Percentiles rank a stretch among this genome's conserved stretches.
Conservation (phyloP, 2,888 invertebrate genomes). For the Azorinus chamasolen region DNA sequence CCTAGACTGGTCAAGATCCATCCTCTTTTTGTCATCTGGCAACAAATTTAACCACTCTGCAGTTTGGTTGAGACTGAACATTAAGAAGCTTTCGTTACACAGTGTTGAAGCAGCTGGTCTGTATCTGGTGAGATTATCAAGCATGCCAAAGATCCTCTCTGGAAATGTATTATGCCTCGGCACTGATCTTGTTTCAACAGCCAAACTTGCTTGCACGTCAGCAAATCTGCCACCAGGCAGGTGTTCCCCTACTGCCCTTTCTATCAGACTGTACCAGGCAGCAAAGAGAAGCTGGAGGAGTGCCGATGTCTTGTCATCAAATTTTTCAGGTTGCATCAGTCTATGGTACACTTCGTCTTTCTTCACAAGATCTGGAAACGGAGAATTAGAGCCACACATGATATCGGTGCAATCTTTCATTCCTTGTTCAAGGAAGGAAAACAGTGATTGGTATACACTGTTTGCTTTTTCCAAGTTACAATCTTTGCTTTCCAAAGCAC, state of each 20-base stretch:
- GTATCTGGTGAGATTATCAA: conserved; percentile 38
- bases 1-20: conserved; percentile 18
- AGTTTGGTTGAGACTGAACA: conserved; percentile 35
- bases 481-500: conserved; percentile 37
- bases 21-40: background rate
- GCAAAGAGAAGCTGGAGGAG: conserved; percentile 36
- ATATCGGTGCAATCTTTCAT: conserved; percentile 28
- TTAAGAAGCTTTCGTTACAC: conserved; percentile 42
- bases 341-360: conserved; percentile 33
- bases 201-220: background rate
- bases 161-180: conserved; percentile 48
- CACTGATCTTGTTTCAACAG: conserved; percentile 15
- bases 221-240: conserved; percentile 24
- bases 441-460: conserved; percentile 30
- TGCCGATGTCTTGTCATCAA: conserved; percentile 18
- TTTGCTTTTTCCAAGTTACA: conserved; percentile 43
- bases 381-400: conserved; percentile 10
- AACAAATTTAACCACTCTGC: conserved; percentile 25
- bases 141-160: conserved; percentile 42
- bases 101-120: conserved; percentile 40
- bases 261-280: conserved; percentile 20
- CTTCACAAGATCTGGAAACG: conserved; percentile 34
- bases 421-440: conserved; percentile 13
- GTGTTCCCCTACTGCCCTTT: conserved; percentile 48
- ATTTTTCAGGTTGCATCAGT: conserved; percentile 24